Conservation (phyloP, 1,140 invertebrate species). For the Drepana arcuata region DNA sequence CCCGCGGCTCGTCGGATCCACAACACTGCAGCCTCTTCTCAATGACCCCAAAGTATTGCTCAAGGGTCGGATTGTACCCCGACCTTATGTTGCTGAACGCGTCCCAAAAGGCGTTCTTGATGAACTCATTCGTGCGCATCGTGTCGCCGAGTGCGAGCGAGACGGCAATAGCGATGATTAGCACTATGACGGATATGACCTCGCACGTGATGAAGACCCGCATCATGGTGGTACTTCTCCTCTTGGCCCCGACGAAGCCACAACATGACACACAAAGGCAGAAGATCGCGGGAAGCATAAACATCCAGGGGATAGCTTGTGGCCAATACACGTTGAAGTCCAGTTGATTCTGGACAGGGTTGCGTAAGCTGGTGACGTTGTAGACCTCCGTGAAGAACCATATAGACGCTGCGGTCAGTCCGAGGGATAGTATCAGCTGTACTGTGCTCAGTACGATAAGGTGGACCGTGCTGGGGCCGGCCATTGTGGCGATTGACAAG, state of each 20-base stretch:
- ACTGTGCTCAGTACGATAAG: constrained; percentile 44
- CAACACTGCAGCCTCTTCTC: constrained; percentile 56
- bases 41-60: constrained; percentile 32
- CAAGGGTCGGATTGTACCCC: constrained; percentile 31
- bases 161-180: constrained; percentile 32
- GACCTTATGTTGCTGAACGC: constrained; percentile 42
- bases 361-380: constrained; percentile 41
- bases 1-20: constrained; percentile 44
- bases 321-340: constrained; percentile 62
- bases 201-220: constrained; percentile 27
- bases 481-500: no score
- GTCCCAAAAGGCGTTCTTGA: constrained; percentile 57
- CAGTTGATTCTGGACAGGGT: constrained; percentile 51
- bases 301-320: constrained; percentile 54
- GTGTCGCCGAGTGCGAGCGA: constrained; percentile 43
- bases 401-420: constrained; percentile 32
- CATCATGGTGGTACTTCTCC: constrained; percentile 29
- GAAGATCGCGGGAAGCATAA: constrained; percentile 38
- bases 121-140: constrained; percentile 41
- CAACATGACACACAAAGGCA: constrained; percentile 38
- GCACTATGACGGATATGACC: constrained; percentile 21
- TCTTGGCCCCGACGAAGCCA: constrained; percentile 38
- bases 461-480: no score
- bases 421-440: constrained; percentile 36
- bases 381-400: constrained; percentile 57